Evolutionary conservation across 2,888 invertebrate genomes (phyloP), one percentile per base, ranked within the genome.

Genomic region (Thera britannica): DNA sequence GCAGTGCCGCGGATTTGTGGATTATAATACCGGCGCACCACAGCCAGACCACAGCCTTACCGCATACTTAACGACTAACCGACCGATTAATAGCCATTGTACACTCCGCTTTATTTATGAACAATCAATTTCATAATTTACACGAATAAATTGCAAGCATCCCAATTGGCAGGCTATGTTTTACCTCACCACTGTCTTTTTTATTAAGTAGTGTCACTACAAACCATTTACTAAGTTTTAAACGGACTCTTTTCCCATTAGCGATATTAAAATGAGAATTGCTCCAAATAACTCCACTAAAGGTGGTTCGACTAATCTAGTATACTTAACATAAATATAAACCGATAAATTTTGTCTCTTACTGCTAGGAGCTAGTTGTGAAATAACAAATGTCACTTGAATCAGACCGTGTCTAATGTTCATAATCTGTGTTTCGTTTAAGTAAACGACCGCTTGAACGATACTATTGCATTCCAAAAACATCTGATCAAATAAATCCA

Each of bases 401-500:
- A 80, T 75, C 68, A 75, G 71, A 72, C 73, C 80, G 74, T 77
- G 68, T 74, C 75, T 75, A 81, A 78, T 70, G 62, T 67, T 68
- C 72, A 72, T 79, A 78, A 80, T 78, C 79, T 75, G 74, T 80
- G 73, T 81, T 76, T 77, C 77, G 77, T 76, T 77, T 75, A 79
- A 79, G 75, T 76, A 82, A 83, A 81, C 79, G 9, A 46, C 9
- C 66, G 65, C 69, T 78, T 79, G 77, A 79, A 81, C 73, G 78
- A 75, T 76, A 77, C 80, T 77, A 77, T 79, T 82, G 82, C 84
- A 87, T 85, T 84, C 84, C 81, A 72, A 77, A 80, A 82, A 85
- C 93, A 92, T 75, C 90, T 92, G 92, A 85, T 84, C 82, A 90
- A 92, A 92, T 89, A 92, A 92, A 92, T 92, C 92, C 86, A 88